Evolutionary conservation across 1,140 invertebrate genomes (phyloP).

Genomic region (Bombus balteatus): DNA sequence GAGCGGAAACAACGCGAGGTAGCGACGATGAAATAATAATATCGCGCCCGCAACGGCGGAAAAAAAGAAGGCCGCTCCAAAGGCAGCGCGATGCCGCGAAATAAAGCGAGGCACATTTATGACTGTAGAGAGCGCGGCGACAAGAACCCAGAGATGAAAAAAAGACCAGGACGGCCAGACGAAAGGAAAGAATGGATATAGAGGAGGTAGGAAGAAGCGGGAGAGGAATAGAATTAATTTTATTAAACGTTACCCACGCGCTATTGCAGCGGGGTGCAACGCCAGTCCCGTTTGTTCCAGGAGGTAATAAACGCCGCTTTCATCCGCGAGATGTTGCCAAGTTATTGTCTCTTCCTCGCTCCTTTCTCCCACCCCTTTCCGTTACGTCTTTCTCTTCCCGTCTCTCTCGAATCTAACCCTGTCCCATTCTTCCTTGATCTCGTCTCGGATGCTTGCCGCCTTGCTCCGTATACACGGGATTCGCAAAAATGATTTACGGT

Average conservation of each 20-base stretch:
- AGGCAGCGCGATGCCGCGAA: slow-evolving; percentile 26
- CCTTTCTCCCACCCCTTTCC: background rate
- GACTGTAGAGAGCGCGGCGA: slow-evolving; percentile 26
- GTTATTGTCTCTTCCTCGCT: slow-evolving; percentile 59
- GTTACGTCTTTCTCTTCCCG: background rate
- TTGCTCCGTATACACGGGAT: slow-evolving; percentile 40
- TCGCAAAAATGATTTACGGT: slow-evolving; percentile 70
- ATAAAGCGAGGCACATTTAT: slow-evolving; percentile 49
- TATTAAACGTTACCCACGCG: slow-evolving; percentile 63
- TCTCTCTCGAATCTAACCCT: slow-evolving; percentile 19
- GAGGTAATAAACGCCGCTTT: slow-evolving; percentile 69
- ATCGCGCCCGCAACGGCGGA: background rate
- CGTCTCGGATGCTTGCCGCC: slow-evolving; percentile 41
- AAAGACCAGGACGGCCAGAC: background rate
- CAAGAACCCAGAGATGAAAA: slow-evolving; percentile 22
- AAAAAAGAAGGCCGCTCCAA: background rate
- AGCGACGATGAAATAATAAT: slow-evolving; percentile 35
- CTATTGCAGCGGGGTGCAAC: slow-evolving; percentile 50
- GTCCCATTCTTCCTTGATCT: slow-evolving; percentile 32
- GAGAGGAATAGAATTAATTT: slow-evolving; percentile 64
- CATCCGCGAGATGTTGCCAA: slow-evolving; percentile 67
- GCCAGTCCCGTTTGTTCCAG: slow-evolving; percentile 61
- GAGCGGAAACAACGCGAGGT: slow-evolving; percentile 29
- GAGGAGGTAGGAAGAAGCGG: background rate
- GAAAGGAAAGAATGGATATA: background rate